Conservation (phyloP, 2,113 vertebrate species). For the Elanus axillaris region DNA sequence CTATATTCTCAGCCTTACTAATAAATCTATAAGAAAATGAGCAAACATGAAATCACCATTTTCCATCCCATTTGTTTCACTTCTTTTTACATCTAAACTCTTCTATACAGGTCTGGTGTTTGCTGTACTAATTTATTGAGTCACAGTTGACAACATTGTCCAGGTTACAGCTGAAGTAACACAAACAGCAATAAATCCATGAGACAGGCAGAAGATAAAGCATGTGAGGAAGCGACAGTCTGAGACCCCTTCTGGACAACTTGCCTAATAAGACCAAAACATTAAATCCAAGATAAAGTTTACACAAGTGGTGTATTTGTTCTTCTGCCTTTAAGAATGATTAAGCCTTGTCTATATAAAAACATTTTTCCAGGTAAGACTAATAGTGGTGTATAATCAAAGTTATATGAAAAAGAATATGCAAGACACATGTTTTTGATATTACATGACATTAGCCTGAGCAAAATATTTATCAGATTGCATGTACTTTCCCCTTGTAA, state of each 20-base stretch:
- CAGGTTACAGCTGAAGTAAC: neutral
- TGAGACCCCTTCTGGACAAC: neutral
- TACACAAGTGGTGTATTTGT: neutral
- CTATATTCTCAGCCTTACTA: neutral
- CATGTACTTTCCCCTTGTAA: neutral
- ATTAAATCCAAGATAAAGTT: neutral
- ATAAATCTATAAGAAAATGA: neutral
- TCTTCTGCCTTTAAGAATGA: neutral
- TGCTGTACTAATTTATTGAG: neutral
- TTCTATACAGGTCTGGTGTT: neutral
- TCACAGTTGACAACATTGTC: neutral
- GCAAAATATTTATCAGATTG: neutral
- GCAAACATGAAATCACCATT: neutral
- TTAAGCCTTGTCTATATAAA: neutral
- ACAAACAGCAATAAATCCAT: neutral
- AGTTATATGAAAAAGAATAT: neutral
- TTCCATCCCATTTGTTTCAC: neutral
- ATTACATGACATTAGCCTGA: neutral
- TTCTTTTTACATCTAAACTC: neutral
- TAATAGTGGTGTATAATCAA: neutral
- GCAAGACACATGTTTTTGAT: neutral
- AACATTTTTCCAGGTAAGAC: neutral
- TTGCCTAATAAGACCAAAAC: neutral
- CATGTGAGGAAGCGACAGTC: neutral
- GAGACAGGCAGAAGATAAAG: neutral